Evolutionary conservation across 2,113 vertebrate species (phyloP).

Genomic region (Leucopsar rothschildi): DNA sequence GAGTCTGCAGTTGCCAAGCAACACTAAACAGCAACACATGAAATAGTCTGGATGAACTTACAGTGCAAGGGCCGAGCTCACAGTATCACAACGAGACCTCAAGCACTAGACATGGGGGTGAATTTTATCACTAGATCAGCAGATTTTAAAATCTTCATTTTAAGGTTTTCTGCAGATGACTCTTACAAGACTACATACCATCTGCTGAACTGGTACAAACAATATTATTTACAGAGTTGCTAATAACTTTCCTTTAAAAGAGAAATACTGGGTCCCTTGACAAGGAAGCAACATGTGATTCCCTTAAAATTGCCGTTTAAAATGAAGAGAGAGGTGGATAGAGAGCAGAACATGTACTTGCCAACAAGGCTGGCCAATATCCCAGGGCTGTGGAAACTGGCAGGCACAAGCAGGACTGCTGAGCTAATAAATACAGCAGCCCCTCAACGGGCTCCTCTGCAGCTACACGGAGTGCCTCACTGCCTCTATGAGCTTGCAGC

Average conservation of each 20-base stretch:
- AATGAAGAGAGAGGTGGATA: background rate
- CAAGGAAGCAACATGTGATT: background rate
- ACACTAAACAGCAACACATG: conserved; percentile 26
- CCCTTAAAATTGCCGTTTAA: background rate
- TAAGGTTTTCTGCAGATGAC: background rate
- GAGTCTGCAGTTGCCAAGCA: conserved; percentile 27
- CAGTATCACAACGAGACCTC: background rate
- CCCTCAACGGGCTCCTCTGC: background rate
- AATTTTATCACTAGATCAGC: background rate
- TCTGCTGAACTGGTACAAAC: background rate
- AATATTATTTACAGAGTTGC: background rate
- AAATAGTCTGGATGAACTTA: background rate
- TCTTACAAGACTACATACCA: background rate
- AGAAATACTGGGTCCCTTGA: background rate
- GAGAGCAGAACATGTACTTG: background rate
- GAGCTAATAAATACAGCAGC: conserved; percentile 15
- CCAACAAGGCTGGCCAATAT: conserved; percentile 1
- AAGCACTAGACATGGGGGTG: background rate
- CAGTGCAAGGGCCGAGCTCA: background rate
- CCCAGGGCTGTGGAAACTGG: conserved; percentile 10
- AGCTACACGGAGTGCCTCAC: background rate
- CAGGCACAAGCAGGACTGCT: background rate
- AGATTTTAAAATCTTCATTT: background rate
- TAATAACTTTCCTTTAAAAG: background rate
- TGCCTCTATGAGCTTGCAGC: background rate